Percentiles rank a stretch among this genome's conserved stretches.
Conservation (phyloP, 2,797 vertebrate species). For the Danio kyathit region DNA sequence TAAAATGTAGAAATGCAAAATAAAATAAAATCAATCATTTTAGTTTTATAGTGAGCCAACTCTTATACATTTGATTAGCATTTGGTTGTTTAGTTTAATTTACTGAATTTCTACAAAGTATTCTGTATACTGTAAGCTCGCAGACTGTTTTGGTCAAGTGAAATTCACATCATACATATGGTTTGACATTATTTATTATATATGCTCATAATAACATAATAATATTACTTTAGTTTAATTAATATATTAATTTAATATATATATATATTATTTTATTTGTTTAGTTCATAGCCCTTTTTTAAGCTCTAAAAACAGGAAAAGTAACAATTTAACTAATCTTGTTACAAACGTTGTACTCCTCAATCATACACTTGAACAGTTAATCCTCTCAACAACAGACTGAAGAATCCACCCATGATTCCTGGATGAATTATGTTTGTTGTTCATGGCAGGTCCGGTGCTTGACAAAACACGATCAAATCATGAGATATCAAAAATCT, state of each 20-base stretch:
- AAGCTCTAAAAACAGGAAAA: background rate
- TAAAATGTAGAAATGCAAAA: too few species aligned
- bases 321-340: background rate
- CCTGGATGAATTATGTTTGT: background rate
- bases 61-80: too few species aligned
- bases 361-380: background rate
- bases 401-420: constrained; percentile 2
- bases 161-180: too few species aligned
- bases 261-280: background rate
- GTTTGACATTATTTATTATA: too few species aligned
- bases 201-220: too few species aligned
- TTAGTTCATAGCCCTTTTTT: background rate
- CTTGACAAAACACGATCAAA: background rate
- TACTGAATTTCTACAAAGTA: too few species aligned
- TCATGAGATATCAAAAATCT: background rate
- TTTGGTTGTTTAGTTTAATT: too few species aligned
- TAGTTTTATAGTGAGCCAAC: too few species aligned
- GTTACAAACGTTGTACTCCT: background rate
- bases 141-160: too few species aligned
- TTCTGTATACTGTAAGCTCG: too few species aligned
- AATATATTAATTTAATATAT: background rate
- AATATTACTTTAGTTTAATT: background rate
- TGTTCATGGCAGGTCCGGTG: background rate
- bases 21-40: too few species aligned
- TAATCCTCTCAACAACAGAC: constrained; percentile 8